Evolutionary conservation across 2,888 invertebrate species (phyloP).

Genomic region (Stenodera caucasica): DNA sequence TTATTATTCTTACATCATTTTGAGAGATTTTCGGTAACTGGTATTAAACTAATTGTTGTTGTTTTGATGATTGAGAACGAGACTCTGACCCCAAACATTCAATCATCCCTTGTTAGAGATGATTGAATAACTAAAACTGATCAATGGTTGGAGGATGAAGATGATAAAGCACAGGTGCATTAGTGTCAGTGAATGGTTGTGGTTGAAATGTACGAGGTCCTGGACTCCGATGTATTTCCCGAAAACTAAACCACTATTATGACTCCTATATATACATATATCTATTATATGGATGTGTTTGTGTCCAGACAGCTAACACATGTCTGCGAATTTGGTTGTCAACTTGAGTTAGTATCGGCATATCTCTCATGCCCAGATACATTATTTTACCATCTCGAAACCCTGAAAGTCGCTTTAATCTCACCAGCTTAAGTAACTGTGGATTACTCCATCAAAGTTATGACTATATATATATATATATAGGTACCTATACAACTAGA

Average conservation of each 20-base stretch:
- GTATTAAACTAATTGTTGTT: too few relatives aligned
- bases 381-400: conserved; percentile 52
- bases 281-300: too few relatives aligned
- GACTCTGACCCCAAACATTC: neutral
- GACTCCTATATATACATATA: too few relatives aligned
- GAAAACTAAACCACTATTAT: conserved; percentile 45
- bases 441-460: conserved; percentile 57
- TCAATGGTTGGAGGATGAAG: conserved; percentile 1
- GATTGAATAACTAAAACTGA: conserved; percentile 6
- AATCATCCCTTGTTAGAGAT: conserved; percentile 1
- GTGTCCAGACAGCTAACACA: conserved; percentile 51
- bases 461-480: too few relatives aligned
- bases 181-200: conserved; percentile 9
- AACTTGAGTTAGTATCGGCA: conserved; percentile 56
- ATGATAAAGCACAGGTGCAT: conserved; percentile 4
- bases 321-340: conserved; percentile 56
- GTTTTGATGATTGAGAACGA: neutral
- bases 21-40: too few relatives aligned
- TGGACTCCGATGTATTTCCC: conserved; percentile 48
- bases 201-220: conserved; percentile 31
- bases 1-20: neutral
- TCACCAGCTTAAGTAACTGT: conserved; percentile 53
- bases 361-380: conserved; percentile 54
- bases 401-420: conserved; percentile 55
- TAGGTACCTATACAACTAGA: neutral